Evolutionary conservation across 2,888 invertebrate species (phyloP).

Genomic region (Cactoblastis cactorum): DNA sequence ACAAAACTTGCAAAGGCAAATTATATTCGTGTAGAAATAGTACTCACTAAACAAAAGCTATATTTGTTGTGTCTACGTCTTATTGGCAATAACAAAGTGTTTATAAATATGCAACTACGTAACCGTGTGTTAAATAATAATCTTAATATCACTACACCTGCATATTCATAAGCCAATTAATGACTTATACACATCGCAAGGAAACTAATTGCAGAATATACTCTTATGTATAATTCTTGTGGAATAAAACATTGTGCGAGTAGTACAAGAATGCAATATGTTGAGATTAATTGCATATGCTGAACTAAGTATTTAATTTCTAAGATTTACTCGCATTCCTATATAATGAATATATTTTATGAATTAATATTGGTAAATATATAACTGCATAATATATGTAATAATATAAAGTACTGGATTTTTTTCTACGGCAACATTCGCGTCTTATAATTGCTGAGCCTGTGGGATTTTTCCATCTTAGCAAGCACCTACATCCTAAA

Average conservation of each 20-base stretch:
- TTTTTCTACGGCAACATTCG: too few species aligned
- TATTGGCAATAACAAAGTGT: conserved; percentile 20
- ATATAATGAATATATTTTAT: background rate
- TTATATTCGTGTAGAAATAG: too few species aligned
- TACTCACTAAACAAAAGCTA: background rate
- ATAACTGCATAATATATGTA: too few species aligned
- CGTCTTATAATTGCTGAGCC: too few species aligned
- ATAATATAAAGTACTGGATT: too few species aligned
- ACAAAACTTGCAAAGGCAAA: too few species aligned
- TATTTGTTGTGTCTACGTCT: background rate
- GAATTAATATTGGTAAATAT: too few species aligned
- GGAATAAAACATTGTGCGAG: background rate
- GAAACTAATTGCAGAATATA: background rate
- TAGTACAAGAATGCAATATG: background rate
- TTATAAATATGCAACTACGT: conserved; percentile 1
- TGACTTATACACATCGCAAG: background rate
- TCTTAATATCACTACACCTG: background rate
- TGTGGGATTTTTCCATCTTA: too few species aligned
- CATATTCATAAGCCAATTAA: background rate
- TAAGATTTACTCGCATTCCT: background rate
- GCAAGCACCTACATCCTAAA: too few species aligned
- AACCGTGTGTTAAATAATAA: background rate
- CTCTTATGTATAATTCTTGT: background rate
- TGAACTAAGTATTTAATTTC: background rate
- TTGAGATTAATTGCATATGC: too few species aligned